Conservation (phyloP, 2,797 vertebrate species). For the Coranthus polyacanthus region DNA sequence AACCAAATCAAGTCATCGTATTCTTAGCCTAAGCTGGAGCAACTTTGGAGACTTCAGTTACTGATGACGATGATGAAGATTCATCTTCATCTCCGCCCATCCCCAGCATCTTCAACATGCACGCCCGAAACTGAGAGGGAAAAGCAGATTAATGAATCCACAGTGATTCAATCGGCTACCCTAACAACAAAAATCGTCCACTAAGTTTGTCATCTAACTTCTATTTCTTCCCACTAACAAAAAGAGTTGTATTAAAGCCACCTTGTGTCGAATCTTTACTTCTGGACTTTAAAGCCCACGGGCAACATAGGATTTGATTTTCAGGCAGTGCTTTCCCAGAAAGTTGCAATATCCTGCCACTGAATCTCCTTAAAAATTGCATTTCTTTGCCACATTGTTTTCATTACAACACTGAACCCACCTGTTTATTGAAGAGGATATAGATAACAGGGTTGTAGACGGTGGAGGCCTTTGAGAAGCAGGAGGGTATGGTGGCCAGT, state of each 20-base stretch:
- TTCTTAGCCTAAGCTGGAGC: constrained; percentile 63
- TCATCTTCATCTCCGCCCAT: constrained; percentile 79
- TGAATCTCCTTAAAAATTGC: neutral
- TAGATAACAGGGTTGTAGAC: constrained; percentile 85
- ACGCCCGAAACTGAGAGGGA: constrained; percentile 79
- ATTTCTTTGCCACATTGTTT: neutral
- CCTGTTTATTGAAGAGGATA: constrained; percentile 81
- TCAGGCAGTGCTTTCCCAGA: too few relatives aligned
- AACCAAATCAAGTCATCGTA: neutral
- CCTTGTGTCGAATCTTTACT: neutral
- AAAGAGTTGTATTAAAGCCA: neutral
- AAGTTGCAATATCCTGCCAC: too few relatives aligned
- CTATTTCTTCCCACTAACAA: too few relatives aligned
- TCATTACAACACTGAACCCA: constrained; percentile 12
- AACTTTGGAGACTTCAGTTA: constrained; percentile 84
- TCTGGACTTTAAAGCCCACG: neutral
- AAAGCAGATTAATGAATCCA: neutral
- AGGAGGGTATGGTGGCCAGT: constrained; percentile 81
- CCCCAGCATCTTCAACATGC: constrained; percentile 81
- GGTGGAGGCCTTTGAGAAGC: constrained; percentile 83
- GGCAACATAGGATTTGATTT: too few relatives aligned
- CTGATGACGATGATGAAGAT: constrained; percentile 65
- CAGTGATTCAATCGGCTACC: neutral
- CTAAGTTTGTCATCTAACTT: too few relatives aligned
- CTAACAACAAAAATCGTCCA: too few relatives aligned